Percentiles rank a stretch among this genome's conserved stretches.
These are phyloP conservation scores for Gisinianus flammeolus DNA, from an alignment of 2,888 invertebrate species.

Conservation along the genomic window DNA sequence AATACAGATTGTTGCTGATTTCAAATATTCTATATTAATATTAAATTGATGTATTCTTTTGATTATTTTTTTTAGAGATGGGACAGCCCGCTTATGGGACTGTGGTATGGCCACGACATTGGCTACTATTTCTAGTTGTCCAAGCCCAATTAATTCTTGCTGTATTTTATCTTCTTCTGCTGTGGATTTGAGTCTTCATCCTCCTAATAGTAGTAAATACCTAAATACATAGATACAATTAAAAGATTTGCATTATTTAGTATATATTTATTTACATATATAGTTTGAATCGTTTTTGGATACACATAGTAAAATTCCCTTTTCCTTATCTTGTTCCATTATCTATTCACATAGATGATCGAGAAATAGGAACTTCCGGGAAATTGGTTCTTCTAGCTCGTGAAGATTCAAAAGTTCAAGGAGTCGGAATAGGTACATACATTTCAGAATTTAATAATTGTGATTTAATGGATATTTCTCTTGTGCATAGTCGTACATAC, in stretches of 20 bases:
- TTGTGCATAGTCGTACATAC: too few relatives aligned
- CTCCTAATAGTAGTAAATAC: slow-evolving; percentile 31
- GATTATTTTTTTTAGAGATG: slow-evolving; percentile 67
- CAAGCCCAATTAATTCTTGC: slow-evolving; percentile 69
- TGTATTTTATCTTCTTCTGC: slow-evolving; percentile 48
- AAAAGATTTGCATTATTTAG: too few relatives aligned
- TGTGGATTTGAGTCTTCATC: not conserved
- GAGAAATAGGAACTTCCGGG: slow-evolving; percentile 69
- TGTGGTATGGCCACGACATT: slow-evolving; percentile 70
- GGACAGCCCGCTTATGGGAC: slow-evolving; percentile 73
- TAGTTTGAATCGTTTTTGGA: too few relatives aligned
- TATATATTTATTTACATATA: too few relatives aligned
- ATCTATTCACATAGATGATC: slow-evolving; percentile 63
- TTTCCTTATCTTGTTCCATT: too few relatives aligned
- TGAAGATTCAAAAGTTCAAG: slow-evolving; percentile 68
- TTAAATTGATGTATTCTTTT: slow-evolving; percentile 5
- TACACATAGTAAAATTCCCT: not conserved
- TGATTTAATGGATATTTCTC: too few relatives aligned
- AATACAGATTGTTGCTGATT: not conserved
- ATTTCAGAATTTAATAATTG: too few relatives aligned
- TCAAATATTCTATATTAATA: not conserved
- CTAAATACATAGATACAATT: too few relatives aligned
- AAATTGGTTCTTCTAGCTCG: slow-evolving; percentile 70
- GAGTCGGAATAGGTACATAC: slow-evolving; percentile 65
- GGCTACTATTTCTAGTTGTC: slow-evolving; percentile 65